These are phyloP conservation scores for Rhabditophanes sp. DNA, from an alignment of 2,888 invertebrate species.

Conservation along the genomic window DNA sequence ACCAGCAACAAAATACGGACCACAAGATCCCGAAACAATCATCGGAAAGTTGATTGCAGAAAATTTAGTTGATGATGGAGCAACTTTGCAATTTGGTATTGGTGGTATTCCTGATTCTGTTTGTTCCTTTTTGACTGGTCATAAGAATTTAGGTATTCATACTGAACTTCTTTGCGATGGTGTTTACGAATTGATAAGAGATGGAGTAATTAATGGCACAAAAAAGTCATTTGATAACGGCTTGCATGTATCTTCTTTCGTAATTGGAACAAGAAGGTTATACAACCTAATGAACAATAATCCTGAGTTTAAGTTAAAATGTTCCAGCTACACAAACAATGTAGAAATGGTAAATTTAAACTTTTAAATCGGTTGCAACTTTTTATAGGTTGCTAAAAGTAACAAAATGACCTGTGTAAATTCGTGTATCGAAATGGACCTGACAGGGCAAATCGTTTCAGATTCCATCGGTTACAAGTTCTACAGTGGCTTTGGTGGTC, in stretches of 20 bases:
- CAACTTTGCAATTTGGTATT: conserved; percentile 78
- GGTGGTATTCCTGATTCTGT: conserved; percentile 87
- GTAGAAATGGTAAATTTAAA: conserved; percentile 11
- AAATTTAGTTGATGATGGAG: conserved; percentile 73
- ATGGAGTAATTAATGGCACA: conserved; percentile 75
- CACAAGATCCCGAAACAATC: conserved; percentile 51
- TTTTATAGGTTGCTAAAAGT: conserved; percentile 49
- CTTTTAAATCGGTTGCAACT: too few species aligned
- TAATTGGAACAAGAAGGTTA: conserved; percentile 68
- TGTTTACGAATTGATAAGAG: conserved; percentile 68
- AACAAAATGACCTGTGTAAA: conserved; percentile 88
- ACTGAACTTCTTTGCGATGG: conserved; percentile 94
- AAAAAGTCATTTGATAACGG: conserved; percentile 66
- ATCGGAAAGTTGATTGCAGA: conserved; percentile 76
- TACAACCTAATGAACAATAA: conserved; percentile 87
- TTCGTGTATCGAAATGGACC: conserved; percentile 71
- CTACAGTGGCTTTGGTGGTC: conserved; percentile 68
- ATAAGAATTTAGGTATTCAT: conserved; percentile 82
- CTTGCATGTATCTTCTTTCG: conserved; percentile 75
- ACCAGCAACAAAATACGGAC: conserved; percentile 1
- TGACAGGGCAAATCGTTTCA: conserved; percentile 78
- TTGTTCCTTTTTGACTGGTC: conserved; percentile 59
- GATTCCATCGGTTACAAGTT: conserved; percentile 72
- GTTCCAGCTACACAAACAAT: conserved; percentile 14
- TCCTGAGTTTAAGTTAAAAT: conserved; percentile 58